Evolutionary conservation across 2,113 vertebrate genomes (phyloP).

Genomic region (Chaenogobius annularis): DNA sequence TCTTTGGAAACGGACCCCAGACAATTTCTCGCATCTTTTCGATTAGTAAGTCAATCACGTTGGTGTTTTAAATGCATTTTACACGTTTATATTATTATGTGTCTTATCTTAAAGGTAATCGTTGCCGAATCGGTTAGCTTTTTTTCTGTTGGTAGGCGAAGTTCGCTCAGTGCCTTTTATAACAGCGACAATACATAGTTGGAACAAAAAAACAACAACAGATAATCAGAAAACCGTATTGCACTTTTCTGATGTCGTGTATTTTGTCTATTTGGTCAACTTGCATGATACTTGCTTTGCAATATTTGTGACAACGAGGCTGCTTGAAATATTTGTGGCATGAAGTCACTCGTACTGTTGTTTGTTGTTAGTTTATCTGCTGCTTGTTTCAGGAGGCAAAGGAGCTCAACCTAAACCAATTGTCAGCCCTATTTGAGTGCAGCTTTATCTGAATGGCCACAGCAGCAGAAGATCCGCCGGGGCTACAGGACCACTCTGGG

Average conservation of each 20-base stretch:
- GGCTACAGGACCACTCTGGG: constrained; percentile 45
- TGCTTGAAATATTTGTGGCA: constrained; percentile 9
- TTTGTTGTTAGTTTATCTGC: neutral
- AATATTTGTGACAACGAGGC: constrained; percentile 41
- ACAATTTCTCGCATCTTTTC: neutral
- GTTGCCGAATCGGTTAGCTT: constrained; percentile 24
- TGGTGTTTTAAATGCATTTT: neutral
- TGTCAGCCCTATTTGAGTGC: neutral
- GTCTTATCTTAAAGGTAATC: constrained; percentile 27
- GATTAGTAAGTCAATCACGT: constrained; percentile 20
- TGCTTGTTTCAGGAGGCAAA: neutral
- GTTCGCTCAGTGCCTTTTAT: neutral
- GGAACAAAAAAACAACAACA: neutral
- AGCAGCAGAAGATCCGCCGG: constrained; percentile 64
- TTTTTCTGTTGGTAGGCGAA: neutral
- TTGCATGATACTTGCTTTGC: constrained; percentile 25
- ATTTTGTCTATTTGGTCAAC: neutral
- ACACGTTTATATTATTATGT: neutral
- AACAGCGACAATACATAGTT: neutral
- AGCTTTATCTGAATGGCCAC: constrained; percentile 67
- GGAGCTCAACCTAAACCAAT: neutral
- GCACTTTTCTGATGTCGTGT: neutral
- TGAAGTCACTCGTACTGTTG: constrained; percentile 16
- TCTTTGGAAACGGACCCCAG: neutral
- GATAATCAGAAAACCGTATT: neutral